A percentile compares a stretch with the other conserved stretches of the same genome.
Evolutionary conservation across 2,113 vertebrate genomes (phyloP).

Genomic region (Campylomormyrus tamandua): DNA sequence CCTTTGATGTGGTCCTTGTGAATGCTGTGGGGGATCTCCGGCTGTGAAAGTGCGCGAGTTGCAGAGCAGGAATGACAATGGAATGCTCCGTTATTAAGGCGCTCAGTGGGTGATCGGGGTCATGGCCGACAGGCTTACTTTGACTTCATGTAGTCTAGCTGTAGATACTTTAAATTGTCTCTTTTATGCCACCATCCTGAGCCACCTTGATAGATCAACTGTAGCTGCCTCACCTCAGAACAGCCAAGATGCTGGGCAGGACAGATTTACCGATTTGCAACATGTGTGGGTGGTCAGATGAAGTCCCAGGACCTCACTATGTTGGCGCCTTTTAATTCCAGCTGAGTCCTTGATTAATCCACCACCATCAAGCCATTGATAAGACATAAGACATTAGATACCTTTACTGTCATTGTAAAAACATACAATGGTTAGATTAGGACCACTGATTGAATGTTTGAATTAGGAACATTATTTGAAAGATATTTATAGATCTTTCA

Average conservation of each 20-base stretch:
- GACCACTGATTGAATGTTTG: not conserved
- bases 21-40: constrained; percentile 13
- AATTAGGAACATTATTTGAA: not conserved
- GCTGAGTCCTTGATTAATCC: not conserved
- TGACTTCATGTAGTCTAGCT: not conserved
- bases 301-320: not conserved
- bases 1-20: constrained; percentile 18
- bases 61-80: constrained; percentile 4
- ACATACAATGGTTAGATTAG: not conserved
- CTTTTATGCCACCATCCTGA: not conserved
- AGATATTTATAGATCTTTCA: not conserved
- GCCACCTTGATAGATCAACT: not conserved
- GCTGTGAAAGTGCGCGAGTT: not conserved
- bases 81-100: constrained; percentile 5
- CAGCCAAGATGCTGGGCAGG: not conserved
- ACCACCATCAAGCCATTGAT: not conserved
- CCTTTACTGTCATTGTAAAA: not conserved
- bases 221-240: not conserved
- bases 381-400: not conserved
- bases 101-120: not conserved
- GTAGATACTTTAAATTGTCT: not conserved
- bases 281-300: not conserved
- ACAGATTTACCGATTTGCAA: not conserved
- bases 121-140: not conserved
- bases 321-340: not conserved